Base-by-base conservation (phyloP, 2,888 invertebrate species). In the Gastracanthus pulcherrimus region DNA sequence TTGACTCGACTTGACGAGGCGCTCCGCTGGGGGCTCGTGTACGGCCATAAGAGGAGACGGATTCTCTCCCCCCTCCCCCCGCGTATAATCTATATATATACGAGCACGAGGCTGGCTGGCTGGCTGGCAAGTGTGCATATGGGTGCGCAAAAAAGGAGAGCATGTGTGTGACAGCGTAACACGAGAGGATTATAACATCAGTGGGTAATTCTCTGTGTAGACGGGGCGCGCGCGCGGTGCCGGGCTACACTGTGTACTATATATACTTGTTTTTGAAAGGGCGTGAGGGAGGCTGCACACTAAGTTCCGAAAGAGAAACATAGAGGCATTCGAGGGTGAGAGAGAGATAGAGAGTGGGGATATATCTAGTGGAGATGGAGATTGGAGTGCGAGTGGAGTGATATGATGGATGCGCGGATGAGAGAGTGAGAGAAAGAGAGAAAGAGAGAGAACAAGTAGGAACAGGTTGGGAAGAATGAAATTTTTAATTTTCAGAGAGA, bases 141-240 rank as follows among this genome's bases (percentile, higher is more conserved):
- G 88, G 87, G 84, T 31, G 23, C n/a, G 45, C 48, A 60, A 66
- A 80, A 84, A 85, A 87, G 86, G 85, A 86, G 87, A 6, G 85
- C 87, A 89, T 89, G 88, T 90, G 90, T 89, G 90, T 88, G 89
- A 88, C 87, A 87, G 89, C 89, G 90, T 89, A 90, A 90, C 90
- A 89, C 89, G 89, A 91, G 90, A 91, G 90, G 91, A 91, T 91
- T 91, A 91, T 91, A 91, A 90, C 90, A 91, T 91, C 91, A 90
- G 90, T 89, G 90, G 89, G 88, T 89, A 89, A 90, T 90, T 89
- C 87, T 85, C 84, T 78, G 66, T 80, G 67, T 31, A 74, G 34
- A 34, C 51, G 23, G 13, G 29, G 58, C 55, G 9, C 64, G n/a
- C 36, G 64, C n/a, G 64, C 41, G n/a, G n/a, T n/a, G n/a, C n/a